Evolutionary conservation across 2,113 vertebrate species (phyloP), one percentile per base, ranked within the genome.

Genomic region (Peromyscus polionotus): DNA sequence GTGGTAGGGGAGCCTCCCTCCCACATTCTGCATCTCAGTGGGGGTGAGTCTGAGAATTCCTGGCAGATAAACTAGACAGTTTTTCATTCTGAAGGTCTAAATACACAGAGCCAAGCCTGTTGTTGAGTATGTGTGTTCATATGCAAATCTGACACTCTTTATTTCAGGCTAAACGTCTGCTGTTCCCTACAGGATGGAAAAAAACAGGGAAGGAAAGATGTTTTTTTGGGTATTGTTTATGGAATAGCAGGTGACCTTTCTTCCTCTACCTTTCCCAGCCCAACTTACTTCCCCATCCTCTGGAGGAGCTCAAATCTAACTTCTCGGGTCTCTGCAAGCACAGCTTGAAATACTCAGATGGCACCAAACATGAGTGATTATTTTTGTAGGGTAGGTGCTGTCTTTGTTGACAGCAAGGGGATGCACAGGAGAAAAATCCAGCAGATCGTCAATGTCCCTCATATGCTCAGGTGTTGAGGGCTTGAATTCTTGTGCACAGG

Each of bases 121-220:
- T 33, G 90, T 68, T 87, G 17, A 42, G 45, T 39, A 7, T 54
- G 36, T 57, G 80, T 45, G 28, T 36, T 45, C 68, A 33, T 61
- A 87, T 67, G 79, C 79, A 97, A 93, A 90, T 86, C 3, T n/a
- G 68, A 88, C 31, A 70, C 45, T 67, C 86, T 72, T 91, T 90
- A 95, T 75, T 96, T 94, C 14, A 85, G 67, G 81, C 57, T 84
- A 57, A 94, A 94, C 70, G 95, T 79, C 95, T 97, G 96, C 42
- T 96, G 57, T 93, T 96, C 91, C 68, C 77, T 76, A 61, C 5
- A 85, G 51, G 31, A 88, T 33, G 31, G 92, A 92, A 84, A 70
- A 51, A 81, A 79, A 16, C 24, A 77, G 16, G 45, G 28, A 96
- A 57, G 57, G 57, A 95, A 87, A 95, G 89, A 65, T 63, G 36